Percentiles rank a stretch among this genome's conserved stretches.
These are phyloP conservation scores for Psittacus erithacus DNA, from an alignment of 2,113 vertebrate species.

Conservation along the genomic window DNA sequence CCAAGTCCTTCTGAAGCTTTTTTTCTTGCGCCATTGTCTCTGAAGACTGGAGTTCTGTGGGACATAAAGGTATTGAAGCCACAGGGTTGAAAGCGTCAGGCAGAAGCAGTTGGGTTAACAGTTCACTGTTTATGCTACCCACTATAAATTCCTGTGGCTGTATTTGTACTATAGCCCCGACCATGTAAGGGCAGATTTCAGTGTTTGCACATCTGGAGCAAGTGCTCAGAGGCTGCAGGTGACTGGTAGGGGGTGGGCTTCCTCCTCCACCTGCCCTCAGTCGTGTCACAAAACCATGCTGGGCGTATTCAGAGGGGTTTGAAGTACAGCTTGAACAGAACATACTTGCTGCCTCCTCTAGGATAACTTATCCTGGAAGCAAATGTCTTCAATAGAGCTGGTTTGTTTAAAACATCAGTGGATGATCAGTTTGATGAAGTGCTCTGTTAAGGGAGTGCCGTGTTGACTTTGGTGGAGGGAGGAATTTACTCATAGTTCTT, in stretches of 20 bases:
- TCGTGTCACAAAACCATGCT: accelerated
- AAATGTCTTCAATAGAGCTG: accelerated
- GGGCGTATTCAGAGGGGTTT: accelerated
- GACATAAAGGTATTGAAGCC: not conserved
- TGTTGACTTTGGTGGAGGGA: not conserved
- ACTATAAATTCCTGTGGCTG: accelerated
- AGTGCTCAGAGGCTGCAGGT: accelerated
- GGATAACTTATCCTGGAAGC: not conserved
- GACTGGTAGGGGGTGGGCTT: accelerated
- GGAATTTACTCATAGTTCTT: not conserved
- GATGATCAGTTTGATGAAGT: accelerated
- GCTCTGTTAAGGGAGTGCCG: accelerated
- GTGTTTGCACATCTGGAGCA: not conserved
- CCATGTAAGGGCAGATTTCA: accelerated
- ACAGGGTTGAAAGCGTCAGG: not conserved
- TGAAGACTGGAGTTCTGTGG: not conserved
- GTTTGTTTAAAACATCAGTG: accelerated
- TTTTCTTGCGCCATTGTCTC: not conserved
- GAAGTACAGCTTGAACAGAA: not conserved
- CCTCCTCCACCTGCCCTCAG: not conserved
- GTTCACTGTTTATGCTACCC: not conserved
- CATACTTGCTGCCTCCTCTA: not conserved
- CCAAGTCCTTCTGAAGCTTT: not conserved
- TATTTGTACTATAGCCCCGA: not conserved
- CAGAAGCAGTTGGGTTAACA: not conserved